These are phyloP conservation scores for Cryptocephalus moraei DNA, from an alignment of 2,888 invertebrate species.

Conservation along the genomic window DNA sequence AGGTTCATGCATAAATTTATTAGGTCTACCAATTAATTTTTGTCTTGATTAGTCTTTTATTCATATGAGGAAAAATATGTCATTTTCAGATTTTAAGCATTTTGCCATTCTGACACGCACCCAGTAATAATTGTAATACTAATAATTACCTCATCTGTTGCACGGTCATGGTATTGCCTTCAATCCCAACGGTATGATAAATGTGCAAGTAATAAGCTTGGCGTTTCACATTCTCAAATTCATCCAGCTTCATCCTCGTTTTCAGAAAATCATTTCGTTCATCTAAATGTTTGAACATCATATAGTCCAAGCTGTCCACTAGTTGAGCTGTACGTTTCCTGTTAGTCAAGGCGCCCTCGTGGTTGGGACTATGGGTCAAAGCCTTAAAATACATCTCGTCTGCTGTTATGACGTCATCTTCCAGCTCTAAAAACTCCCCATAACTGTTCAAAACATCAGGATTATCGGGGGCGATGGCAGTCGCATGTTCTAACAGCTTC, in stretches of 20 bases:
- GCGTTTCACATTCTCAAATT: slow-evolving; percentile 78
- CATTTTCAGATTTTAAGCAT: too few species aligned
- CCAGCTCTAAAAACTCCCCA: slow-evolving; percentile 85
- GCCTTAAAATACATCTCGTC: slow-evolving; percentile 86
- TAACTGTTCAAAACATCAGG: slow-evolving; percentile 87
- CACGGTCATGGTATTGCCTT: slow-evolving; percentile 94
- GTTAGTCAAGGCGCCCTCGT: slow-evolving; percentile 68
- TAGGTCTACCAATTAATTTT: too few species aligned
- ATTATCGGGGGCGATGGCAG: slow-evolving; percentile 82
- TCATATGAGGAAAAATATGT: too few species aligned
- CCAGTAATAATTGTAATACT: too few species aligned
- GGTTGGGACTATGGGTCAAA: slow-evolving; percentile 71
- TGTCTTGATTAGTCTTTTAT: too few species aligned
- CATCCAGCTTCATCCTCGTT: slow-evolving; percentile 65
- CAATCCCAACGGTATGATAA: slow-evolving; percentile 94
- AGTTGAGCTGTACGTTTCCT: slow-evolving; percentile 77
- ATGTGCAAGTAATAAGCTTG: slow-evolving; percentile 95
- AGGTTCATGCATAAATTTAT: too few species aligned
- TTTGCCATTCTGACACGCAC: too few species aligned
- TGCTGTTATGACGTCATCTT: slow-evolving; percentile 77
- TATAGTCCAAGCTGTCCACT: slow-evolving; percentile 81
- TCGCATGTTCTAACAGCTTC: slow-evolving; percentile 81
- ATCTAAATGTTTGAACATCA: slow-evolving; percentile 69
- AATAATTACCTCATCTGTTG: slow-evolving; percentile 56
- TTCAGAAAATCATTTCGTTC: slow-evolving; percentile 73